phyloP scores from a whole-genome alignment of 92 coral and sea anemone species.

The Epizoanthus stellaris region DNA sequence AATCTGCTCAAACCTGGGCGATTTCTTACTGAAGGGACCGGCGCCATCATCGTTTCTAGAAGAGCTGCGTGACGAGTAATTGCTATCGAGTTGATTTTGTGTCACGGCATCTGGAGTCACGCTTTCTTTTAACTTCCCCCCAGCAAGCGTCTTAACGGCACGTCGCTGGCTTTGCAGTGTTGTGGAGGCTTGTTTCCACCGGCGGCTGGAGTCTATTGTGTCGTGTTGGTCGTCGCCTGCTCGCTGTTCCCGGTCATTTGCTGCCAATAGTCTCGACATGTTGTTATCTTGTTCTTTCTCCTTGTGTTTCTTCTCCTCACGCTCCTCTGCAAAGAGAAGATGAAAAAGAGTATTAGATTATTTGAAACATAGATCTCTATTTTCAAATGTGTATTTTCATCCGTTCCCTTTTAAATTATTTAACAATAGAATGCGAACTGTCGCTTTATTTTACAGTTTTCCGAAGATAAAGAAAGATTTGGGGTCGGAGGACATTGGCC shows the following conservation, averaged over 20 bases:
- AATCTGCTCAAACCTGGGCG: background rate
- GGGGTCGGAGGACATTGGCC: no score
- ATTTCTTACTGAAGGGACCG: background rate
- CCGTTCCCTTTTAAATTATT: no score
- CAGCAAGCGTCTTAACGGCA: background rate
- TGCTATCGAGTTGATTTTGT: background rate
- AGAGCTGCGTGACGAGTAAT: slow-evolving; percentile 22
- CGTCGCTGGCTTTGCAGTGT: slow-evolving; percentile 5
- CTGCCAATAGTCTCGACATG: background rate
- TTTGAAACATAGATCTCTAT: no score
- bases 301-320: slow-evolving; percentile 27
- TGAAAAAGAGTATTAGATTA: background rate
- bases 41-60: background rate
- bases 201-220: background rate
- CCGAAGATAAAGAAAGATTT: no score
- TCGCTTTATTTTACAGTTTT: no score
- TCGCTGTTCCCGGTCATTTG: background rate
- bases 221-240: background rate
- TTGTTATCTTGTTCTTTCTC: background rate
- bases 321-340: slow-evolving; percentile 6
- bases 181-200: slow-evolving; percentile 17
- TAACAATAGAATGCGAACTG: no score
- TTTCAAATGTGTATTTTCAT: no score
- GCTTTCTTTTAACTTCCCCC: background rate
- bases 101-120: slow-evolving; percentile 13